These are phyloP conservation scores for Pagetopsis macropterus DNA, from an alignment of 2,797 vertebrate genomes.

Conservation along the genomic window DNA sequence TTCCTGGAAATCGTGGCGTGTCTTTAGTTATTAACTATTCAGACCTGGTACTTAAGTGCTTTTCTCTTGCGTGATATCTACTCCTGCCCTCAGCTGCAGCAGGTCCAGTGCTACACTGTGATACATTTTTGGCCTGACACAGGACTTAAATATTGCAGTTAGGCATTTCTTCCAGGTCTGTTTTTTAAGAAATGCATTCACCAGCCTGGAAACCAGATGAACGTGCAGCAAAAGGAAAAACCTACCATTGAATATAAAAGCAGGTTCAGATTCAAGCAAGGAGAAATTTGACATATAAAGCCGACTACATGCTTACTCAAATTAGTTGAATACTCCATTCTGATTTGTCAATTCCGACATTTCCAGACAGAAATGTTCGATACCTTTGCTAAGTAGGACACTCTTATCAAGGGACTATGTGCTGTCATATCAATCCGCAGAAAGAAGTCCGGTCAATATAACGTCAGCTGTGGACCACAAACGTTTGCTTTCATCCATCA, in stretches of 20 bases:
- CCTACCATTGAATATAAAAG: slow-evolving; percentile 3
- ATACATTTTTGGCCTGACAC: slow-evolving; percentile 32
- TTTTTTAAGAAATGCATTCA: slow-evolving; percentile 38
- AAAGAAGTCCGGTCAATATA: no score
- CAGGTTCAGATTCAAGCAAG: slow-evolving; percentile 4
- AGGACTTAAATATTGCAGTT: slow-evolving; percentile 43
- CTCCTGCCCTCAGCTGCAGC: slow-evolving; percentile 38
- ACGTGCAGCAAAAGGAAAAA: neutral
- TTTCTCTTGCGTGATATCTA: slow-evolving; percentile 37
- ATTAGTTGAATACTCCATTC: neutral
- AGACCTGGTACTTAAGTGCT: slow-evolving; percentile 35
- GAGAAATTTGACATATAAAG: neutral
- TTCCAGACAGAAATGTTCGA: no score
- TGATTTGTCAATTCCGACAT: neutral
- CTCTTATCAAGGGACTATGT: no score
- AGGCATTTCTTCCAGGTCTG: slow-evolving; percentile 29
- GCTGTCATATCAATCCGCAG: no score
- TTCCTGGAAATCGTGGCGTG: slow-evolving; percentile 15
- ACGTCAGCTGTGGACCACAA: no score
- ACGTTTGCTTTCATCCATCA: no score
- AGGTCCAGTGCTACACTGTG: slow-evolving; percentile 24
- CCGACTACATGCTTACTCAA: neutral
- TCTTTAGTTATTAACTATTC: slow-evolving; percentile 9
- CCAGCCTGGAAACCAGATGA: slow-evolving; percentile 17
- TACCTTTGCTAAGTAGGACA: no score